Percentiles rank a stretch among this genome's conserved stretches.
Conservation (phyloP, 2,113 vertebrate species). For the Labrus mixtus region DNA sequence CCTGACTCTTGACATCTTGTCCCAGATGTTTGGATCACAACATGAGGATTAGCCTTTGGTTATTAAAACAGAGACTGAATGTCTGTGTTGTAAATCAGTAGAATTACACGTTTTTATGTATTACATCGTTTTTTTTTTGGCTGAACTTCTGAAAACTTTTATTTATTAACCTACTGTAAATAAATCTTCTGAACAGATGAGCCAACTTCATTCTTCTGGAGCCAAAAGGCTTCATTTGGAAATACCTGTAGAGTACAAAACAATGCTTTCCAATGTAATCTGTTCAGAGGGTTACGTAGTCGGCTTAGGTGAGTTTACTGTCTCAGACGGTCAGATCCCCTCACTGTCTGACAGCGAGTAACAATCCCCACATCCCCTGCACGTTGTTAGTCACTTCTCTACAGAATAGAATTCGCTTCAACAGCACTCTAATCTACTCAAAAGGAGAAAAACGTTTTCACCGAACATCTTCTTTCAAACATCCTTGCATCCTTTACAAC, state of each 20-base stretch:
- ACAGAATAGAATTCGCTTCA: no score
- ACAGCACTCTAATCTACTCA: no score
- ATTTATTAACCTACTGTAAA: not conserved
- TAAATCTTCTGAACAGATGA: conserved; percentile 8
- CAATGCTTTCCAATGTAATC: conserved; percentile 26
- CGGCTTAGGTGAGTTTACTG: conserved; percentile 45
- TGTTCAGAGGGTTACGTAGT: conserved; percentile 28
- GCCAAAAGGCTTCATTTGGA: conserved; percentile 1
- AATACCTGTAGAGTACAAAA: not conserved
- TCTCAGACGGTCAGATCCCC: conserved; percentile 38
- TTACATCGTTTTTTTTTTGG: conserved; percentile 15
- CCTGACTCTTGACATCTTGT: conserved; percentile 16
- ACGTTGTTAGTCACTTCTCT: not conserved
- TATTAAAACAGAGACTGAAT: conserved; percentile 1
- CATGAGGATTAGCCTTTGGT: not conserved
- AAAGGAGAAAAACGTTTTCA: no score
- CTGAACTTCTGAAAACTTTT: not conserved
- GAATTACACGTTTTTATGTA: not conserved
- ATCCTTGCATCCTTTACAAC: no score
- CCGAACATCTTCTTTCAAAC: no score
- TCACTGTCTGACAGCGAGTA: conserved; percentile 25
- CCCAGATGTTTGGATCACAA: conserved; percentile 2
- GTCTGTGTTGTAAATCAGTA: conserved; percentile 9
- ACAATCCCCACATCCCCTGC: not conserved
- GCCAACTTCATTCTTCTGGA: not conserved